Percentiles rank a stretch among this genome's conserved stretches.
Conservation (phyloP, 2,888 invertebrate species). For the Melinaea menophilus region DNA sequence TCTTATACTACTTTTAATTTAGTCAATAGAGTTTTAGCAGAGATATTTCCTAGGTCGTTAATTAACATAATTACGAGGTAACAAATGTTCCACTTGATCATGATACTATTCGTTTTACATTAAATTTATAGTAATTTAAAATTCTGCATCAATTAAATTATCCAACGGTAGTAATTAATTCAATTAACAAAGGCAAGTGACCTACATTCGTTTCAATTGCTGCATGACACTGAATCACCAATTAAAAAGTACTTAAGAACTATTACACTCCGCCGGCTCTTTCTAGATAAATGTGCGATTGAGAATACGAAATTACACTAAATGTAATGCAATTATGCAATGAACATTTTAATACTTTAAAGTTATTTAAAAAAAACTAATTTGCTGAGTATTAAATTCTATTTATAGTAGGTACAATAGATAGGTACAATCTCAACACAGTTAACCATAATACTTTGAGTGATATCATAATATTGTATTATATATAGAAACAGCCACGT, state of each 20-base stretch:
- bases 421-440: no score
- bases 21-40: no score
- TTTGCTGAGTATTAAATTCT: neutral
- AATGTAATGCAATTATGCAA: constrained; percentile 1
- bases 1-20: no score
- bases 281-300: constrained; percentile 24
- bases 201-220: constrained; percentile 56
- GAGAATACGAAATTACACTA: constrained; percentile 12
- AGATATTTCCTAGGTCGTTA: no score
- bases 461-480: no score
- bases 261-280: constrained; percentile 34
- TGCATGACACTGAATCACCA: constrained; percentile 57
- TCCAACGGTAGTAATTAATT: constrained; percentile 33
- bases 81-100: no score
- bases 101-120: no score
- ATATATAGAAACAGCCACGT: no score
- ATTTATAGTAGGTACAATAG: no score
- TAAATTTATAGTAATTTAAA: no score
- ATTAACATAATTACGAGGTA: no score
- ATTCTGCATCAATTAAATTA: constrained; percentile 4
- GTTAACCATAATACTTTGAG: no score
- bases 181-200: constrained; percentile 44
- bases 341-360: constrained; percentile 6
- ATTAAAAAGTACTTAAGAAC: constrained; percentile 65
- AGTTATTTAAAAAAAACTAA: neutral